Conservation (phyloP, 2,113 vertebrate genomes). For the Rhodinocichla rosea region DNA sequence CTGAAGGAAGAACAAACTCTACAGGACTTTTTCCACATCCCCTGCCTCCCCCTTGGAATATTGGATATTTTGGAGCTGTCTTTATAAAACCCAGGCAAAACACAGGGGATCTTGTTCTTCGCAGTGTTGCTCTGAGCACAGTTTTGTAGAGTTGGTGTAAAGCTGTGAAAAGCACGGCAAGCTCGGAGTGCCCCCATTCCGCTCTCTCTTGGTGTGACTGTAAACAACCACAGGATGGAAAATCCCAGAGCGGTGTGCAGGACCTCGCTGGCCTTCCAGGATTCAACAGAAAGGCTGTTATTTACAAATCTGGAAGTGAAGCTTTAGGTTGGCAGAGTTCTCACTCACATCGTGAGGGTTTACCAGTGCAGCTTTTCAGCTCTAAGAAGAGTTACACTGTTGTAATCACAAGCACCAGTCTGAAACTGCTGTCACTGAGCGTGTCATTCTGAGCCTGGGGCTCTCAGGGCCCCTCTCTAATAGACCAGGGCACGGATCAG, state of each 20-base stretch:
- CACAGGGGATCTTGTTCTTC: background rate
- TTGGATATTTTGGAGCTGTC: background rate
- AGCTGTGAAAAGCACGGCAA: background rate
- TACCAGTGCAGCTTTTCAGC: background rate
- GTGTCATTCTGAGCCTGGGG: background rate
- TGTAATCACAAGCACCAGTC: background rate
- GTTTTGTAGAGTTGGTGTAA: background rate
- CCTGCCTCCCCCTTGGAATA: background rate
- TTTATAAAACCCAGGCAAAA: background rate
- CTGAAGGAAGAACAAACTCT: background rate
- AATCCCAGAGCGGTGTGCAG: background rate
- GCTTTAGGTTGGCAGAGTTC: background rate
- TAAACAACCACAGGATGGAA: conserved; percentile 12
- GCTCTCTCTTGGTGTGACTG: background rate
- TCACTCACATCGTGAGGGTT: background rate
- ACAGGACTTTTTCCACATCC: background rate
- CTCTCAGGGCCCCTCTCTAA: background rate
- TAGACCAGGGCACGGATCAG: fast-evolving
- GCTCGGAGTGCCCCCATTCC: background rate
- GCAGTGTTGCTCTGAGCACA: background rate
- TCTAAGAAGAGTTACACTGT: background rate
- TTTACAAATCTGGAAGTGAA: background rate
- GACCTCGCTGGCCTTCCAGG: background rate
- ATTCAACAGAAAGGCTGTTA: background rate
- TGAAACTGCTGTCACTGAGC: background rate